Percentiles rank a stretch among this genome's conserved stretches.
phyloP scores from a whole-genome alignment of 2,888 invertebrate genomes.

The Eucera pruinosa region DNA sequence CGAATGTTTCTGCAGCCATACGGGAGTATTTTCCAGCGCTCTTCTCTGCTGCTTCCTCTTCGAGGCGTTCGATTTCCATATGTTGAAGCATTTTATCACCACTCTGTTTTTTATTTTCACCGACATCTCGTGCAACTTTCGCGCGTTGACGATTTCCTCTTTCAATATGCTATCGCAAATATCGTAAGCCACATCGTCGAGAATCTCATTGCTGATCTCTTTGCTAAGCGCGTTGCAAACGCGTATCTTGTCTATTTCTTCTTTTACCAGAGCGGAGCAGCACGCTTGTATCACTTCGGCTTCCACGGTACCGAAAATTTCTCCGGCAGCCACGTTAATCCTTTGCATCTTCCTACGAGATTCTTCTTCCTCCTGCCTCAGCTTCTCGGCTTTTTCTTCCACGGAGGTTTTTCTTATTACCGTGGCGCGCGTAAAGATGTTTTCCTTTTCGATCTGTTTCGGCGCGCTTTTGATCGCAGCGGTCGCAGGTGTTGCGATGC shows the following conservation, averaged over 20 bases:
- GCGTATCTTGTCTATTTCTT: constrained; percentile 69
- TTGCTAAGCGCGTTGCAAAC: constrained; percentile 74
- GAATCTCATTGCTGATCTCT: constrained; percentile 67
- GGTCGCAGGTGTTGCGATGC: not conserved
- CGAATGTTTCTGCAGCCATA: constrained; percentile 85
- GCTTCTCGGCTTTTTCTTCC: constrained; percentile 33
- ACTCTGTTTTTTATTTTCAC: constrained; percentile 79
- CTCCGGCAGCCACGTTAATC: constrained; percentile 69
- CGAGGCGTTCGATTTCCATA: constrained; percentile 84
- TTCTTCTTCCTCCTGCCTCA: constrained; percentile 64
- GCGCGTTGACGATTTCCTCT: constrained; percentile 79
- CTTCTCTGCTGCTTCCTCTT: constrained; percentile 85
- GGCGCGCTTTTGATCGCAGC: not conserved
- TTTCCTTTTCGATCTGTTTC: constrained; percentile 5
- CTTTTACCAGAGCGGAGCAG: constrained; percentile 69
- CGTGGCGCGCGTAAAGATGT: not conserved
- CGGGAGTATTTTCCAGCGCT: constrained; percentile 86
- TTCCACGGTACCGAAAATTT: constrained; percentile 71
- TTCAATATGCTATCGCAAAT: constrained; percentile 79
- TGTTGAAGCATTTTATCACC: constrained; percentile 82
- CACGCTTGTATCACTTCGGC: constrained; percentile 70
- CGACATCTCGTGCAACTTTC: constrained; percentile 82
- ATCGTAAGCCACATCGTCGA: constrained; percentile 75
- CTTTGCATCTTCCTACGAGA: constrained; percentile 57
- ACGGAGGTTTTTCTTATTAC: not conserved